A percentile compares a stretch with the other conserved stretches of the same genome.
phyloP scores from a whole-genome alignment of 2,797 vertebrate species.

The Malurus splendens region DNA sequence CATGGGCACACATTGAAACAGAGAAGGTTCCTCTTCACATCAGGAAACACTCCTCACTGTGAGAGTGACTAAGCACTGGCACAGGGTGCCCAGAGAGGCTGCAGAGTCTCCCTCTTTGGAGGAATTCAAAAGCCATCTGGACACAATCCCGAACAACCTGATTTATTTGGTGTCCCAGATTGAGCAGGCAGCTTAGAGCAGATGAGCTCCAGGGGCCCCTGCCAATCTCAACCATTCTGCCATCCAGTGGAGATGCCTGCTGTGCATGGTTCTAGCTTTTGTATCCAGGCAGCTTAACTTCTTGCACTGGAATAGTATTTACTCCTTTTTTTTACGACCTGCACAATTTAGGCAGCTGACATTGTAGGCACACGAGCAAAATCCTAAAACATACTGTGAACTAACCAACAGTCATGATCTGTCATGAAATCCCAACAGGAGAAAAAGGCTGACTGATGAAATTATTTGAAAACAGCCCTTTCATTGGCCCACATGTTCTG shows the following conservation, averaged over 20 bases:
- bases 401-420: not conserved
- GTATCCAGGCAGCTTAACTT: not conserved
- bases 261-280: accelerated
- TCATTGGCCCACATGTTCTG: not conserved
- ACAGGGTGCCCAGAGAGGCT: not conserved
- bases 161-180: not conserved
- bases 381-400: not conserved
- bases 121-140: not conserved
- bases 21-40: not conserved
- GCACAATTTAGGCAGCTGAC: not conserved
- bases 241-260: not conserved
- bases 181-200: accelerated
- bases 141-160: not conserved
- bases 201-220: not conserved
- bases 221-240: not conserved
- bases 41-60: not conserved
- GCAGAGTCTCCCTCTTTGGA: not conserved
- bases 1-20: not conserved
- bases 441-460: not conserved
- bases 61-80: not conserved
- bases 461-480: not conserved
- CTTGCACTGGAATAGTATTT: not conserved
- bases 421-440: not conserved
- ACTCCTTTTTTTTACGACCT: not conserved
- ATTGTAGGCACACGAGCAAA: not conserved